Evolutionary conservation across 2,888 invertebrate species (phyloP), one percentile per base, ranked within the genome.

Genomic region (Petrophora chlorosata): DNA sequence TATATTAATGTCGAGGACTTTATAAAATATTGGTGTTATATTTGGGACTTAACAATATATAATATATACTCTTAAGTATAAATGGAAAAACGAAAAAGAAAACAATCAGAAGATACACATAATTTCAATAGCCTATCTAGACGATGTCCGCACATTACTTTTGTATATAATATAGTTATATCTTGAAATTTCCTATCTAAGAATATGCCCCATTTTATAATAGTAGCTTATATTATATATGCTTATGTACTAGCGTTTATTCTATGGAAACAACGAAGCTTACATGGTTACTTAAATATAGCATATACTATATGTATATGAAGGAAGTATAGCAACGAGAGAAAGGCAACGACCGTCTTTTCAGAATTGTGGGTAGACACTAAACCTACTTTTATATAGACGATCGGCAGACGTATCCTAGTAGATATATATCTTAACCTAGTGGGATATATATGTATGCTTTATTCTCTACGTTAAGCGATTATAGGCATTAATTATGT

Each of bases 121-220:
- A 54, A 53, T 40, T 63, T 52, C 63, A 75, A 84, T 84, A 84
- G 73, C 82, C 84, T 85, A 85, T 83, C 85, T 85, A 85, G 75
- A 76, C 67, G 70, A 77, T 76, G 73, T 70, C 69, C 71, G 73
- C 47, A 43, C 50, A 47, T 65, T 69, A 71, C 75, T 76, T 29
- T 73, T 81, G 77, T 82, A 80, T 79, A 78, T 74, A 74, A 75
- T 76, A 76, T 72, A 79, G 70, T 80, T 79, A 68, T 76, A 79
- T 80, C 73, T 83, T 76, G 78, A 73, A 81, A 79, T 82, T 82
- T 79, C 79, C 85, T 84, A 85, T 76, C 84, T 84, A 85, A 76
- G 58, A 69, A 65, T 67, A 63, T 47, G 52, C 65, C 29, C 72
- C 77, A 74, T 76, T 67, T 74, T 76, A 75, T 73, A 75, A 76